Conservation (phyloP, 1,140 invertebrate species). For the Stenopsyche tienmushanensis region DNA sequence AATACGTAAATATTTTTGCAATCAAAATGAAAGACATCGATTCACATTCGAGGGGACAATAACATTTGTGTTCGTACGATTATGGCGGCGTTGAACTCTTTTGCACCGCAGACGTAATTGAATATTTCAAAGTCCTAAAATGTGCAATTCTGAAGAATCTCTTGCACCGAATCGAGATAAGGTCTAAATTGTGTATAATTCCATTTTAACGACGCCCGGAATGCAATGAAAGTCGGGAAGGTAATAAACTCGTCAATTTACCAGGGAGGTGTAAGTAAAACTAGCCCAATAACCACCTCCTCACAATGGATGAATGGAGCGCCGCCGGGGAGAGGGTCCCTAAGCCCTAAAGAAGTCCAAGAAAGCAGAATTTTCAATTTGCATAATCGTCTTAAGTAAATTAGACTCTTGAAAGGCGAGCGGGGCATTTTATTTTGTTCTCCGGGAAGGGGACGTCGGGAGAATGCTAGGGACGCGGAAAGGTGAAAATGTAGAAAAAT, state of each 20-base stretch:
- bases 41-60: too few relatives aligned
- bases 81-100: too few relatives aligned
- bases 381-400: slow-evolving; percentile 41
- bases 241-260: background rate
- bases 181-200: background rate
- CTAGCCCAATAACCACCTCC: slow-evolving; percentile 9
- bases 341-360: slow-evolving; percentile 25
- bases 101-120: too few relatives aligned
- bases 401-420: slow-evolving; percentile 30
- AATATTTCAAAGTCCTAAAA: too few relatives aligned
- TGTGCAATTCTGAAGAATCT: too few relatives aligned
- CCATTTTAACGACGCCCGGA: background rate
- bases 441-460: background rate
- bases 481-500: slow-evolving; percentile 22
- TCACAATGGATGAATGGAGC: slow-evolving; percentile 2
- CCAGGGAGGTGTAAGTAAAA: slow-evolving; percentile 14
- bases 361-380: slow-evolving; percentile 39
- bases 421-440: slow-evolving; percentile 24
- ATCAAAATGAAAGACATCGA: too few relatives aligned
- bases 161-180: too few relatives aligned
- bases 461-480: too few relatives aligned
- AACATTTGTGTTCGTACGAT: too few relatives aligned
- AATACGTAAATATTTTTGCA: too few relatives aligned
- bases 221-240: background rate
- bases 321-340: slow-evolving; percentile 1